These are phyloP conservation scores for Trissolcus basalis DNA, from an alignment of 1,140 invertebrate species.

Conservation along the genomic window DNA sequence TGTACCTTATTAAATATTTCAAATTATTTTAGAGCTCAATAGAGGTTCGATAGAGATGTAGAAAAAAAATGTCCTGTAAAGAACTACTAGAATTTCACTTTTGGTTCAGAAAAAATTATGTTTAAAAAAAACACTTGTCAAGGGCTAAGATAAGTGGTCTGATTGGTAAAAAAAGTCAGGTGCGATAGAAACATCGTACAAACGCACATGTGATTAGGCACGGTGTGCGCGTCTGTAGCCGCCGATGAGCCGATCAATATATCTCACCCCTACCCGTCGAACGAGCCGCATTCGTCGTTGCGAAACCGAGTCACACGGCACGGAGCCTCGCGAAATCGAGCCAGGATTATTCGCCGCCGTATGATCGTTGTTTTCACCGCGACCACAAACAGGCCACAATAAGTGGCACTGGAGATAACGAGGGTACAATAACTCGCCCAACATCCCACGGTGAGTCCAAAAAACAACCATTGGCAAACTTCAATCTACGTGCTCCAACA, in stretches of 20 bases:
- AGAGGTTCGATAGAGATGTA: too few relatives aligned
- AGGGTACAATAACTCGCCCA: constrained; percentile 17
- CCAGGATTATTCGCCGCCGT: too few relatives aligned
- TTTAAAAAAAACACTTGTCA: neutral
- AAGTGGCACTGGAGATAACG: constrained; percentile 8
- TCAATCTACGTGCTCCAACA: neutral
- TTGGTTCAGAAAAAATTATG: too few relatives aligned
- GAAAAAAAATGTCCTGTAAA: too few relatives aligned
- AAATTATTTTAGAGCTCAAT: too few relatives aligned
- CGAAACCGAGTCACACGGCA: constrained; percentile 7
- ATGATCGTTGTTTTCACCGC: too few relatives aligned
- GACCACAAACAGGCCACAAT: constrained; percentile 19
- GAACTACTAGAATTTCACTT: too few relatives aligned
- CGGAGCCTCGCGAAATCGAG: constrained; percentile 3
- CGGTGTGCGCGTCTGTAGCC: constrained; percentile 24
- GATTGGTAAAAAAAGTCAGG: neutral
- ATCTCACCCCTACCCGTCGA: constrained; percentile 34
- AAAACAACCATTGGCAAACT: constrained; percentile 6
- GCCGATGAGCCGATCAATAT: constrained; percentile 48
- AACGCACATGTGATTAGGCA: constrained; percentile 27
- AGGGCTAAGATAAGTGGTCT: neutral
- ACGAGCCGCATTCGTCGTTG: constrained; percentile 27
- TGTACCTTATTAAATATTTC: too few relatives aligned
- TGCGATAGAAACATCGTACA: neutral
- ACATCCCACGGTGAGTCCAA: constrained; percentile 21